Evolutionary conservation across 2,797 vertebrate genomes (phyloP).

Genomic region (Hoplostethus atlanticus): DNA sequence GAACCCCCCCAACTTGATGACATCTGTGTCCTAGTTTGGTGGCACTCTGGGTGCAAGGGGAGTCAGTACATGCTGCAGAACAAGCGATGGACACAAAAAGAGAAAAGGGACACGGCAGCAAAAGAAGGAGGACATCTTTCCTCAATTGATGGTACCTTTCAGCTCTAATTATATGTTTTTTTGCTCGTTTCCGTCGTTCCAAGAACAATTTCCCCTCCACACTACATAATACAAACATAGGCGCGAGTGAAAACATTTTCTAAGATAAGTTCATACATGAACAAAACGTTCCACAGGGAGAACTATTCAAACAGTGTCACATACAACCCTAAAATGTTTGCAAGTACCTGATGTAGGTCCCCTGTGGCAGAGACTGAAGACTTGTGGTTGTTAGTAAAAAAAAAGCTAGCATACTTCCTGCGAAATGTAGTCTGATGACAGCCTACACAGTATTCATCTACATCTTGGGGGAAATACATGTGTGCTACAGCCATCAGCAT

Average conservation of each 20-base stretch:
- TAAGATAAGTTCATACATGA: too few species aligned
- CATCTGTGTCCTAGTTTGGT: slow-evolving; percentile 54
- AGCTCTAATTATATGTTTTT: slow-evolving; percentile 68
- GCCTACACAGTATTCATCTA: too few species aligned
- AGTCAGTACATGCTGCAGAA: slow-evolving; percentile 11
- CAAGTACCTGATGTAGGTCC: too few species aligned
- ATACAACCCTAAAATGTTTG: too few species aligned
- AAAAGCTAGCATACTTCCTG: too few species aligned
- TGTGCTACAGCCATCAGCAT: too few species aligned
- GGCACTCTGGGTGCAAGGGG: slow-evolving; percentile 12
- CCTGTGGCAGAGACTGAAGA: too few species aligned
- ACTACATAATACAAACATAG: slow-evolving; percentile 35
- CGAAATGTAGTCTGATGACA: too few species aligned
- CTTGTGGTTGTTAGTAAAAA: too few species aligned
- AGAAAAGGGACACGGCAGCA: background rate
- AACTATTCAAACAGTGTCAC: too few species aligned
- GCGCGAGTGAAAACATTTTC: background rate
- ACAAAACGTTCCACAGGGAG: too few species aligned
- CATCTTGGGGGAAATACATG: too few species aligned
- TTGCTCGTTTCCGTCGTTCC: slow-evolving; percentile 48
- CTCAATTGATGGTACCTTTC: slow-evolving; percentile 61
- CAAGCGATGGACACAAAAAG: background rate
- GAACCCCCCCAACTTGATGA: slow-evolving; percentile 58
- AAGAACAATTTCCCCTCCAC: slow-evolving; percentile 46
- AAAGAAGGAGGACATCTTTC: background rate